Evolutionary conservation across 2,113 vertebrate genomes (phyloP), one percentile per base, ranked within the genome.

Genomic region (Symphodus melops): DNA sequence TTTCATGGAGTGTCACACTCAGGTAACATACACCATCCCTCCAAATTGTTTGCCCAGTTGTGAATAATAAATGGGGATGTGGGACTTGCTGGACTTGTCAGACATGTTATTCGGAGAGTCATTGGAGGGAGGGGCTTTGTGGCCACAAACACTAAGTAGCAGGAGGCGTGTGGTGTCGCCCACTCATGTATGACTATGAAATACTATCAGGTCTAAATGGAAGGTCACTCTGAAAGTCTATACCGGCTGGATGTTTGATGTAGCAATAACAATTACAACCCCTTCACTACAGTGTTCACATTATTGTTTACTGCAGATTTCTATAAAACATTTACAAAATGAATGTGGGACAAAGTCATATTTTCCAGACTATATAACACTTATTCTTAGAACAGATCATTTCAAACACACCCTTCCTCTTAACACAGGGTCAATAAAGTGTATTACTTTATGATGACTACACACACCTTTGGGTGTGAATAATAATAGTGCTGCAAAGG

Each of bases 51-150:
- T 37, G 65, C 8, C 41, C 6, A 57, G 23, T 37, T 67, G 33
- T 73, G 60, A 71, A 81, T 72, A 69, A 68, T 63, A 49, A 60
- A 79, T 73, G 54, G n/a, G n/a, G 21, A 41, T 44, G 44, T 17
- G 69, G 81, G 49, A 25, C 68, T 48, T 57, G 72, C 60, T 54
- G 41, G 49, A 67, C 64, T 41, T 63, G 52, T 61, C 44, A 69
- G 52, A 69, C 68, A 53, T 23, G 77, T 59, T 63, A 20, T 13
- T 64, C 36, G 3, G 28, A 59, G 25, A 20, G 52, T 62, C 0
- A 3, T 20, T 23, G 11, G 4, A 51, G 44, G 44, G 14, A 46
- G 3, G 2, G 14, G n/a, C 39, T 44, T n/a, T n/a, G 37, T 11
- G 25, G 25, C 14, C 12, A 9, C 1, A 3, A 12, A 17, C 46